Percentiles rank a stretch among this genome's conserved stretches.
Evolutionary conservation across 2,113 vertebrate genomes (phyloP).

Genomic region (Sprattus sprattus): DNA sequence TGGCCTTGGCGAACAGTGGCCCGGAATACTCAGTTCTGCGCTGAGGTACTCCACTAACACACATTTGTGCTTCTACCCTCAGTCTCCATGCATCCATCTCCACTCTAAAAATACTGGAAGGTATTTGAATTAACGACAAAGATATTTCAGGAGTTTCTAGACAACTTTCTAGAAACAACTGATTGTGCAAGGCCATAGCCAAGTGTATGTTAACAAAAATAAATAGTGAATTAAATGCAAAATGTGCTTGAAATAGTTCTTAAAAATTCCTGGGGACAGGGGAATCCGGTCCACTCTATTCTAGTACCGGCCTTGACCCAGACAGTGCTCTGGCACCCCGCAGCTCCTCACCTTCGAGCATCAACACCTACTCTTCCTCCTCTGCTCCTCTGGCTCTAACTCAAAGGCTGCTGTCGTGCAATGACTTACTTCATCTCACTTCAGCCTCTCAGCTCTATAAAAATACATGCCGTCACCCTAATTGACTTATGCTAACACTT

Average conservation of each 20-base stretch:
- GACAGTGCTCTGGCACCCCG: background rate
- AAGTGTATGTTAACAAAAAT: background rate
- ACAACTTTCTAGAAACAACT: background rate
- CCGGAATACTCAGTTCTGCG: background rate
- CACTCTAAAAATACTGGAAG: background rate
- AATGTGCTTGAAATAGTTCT: background rate
- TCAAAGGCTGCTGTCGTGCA: background rate
- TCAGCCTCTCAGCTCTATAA: background rate
- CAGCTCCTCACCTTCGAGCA: background rate
- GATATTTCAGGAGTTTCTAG: background rate
- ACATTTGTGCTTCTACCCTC: background rate
- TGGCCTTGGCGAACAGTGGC: background rate
- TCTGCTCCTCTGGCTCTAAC: background rate
- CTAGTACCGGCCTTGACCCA: background rate
- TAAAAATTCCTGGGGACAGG: background rate
- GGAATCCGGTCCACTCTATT: background rate
- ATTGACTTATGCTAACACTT: background rate
- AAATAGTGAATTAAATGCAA: background rate
- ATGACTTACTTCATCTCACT: background rate
- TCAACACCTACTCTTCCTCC: background rate
- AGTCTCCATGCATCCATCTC: background rate
- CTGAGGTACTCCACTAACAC: background rate
- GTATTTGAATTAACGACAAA: background rate
- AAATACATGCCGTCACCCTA: background rate
- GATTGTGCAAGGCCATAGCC: background rate